Evolutionary conservation across 2,113 vertebrate genomes (phyloP).

Genomic region (Apistogramma diplotaenia): DNA sequence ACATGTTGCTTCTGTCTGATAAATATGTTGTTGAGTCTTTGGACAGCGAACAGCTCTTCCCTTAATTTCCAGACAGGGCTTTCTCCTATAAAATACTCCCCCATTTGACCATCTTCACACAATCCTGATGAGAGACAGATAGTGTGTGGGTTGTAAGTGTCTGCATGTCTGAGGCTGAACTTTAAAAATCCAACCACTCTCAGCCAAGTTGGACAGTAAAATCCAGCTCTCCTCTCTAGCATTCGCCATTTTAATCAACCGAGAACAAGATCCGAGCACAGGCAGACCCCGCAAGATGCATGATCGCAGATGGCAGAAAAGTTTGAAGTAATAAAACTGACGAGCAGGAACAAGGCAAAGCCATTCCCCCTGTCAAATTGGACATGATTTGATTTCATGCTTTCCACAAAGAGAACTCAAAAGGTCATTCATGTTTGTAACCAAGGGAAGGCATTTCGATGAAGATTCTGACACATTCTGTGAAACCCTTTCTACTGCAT

Average conservation of each 20-base stretch:
- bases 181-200: neutral
- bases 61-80: neutral
- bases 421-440: constrained; percentile 59
- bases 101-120: neutral
- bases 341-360: constrained; percentile 21
- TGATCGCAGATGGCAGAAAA: neutral
- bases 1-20: neutral
- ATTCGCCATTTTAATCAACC: neutral
- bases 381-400: constrained; percentile 55
- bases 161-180: neutral
- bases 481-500: neutral
- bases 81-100: neutral
- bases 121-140: neutral
- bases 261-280: neutral
- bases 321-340: constrained; percentile 9
- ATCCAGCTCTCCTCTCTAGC: neutral
- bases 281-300: neutral
- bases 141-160: neutral
- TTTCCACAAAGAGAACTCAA: constrained; percentile 27
- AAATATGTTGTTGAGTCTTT: neutral
- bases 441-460: constrained; percentile 2
- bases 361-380: constrained; percentile 38
- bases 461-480: neutral
- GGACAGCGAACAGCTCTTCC: neutral
- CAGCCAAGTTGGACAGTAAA: neutral